Conservation (phyloP, 2,797 vertebrate species). For the Otolemur crassicaudatus region DNA sequence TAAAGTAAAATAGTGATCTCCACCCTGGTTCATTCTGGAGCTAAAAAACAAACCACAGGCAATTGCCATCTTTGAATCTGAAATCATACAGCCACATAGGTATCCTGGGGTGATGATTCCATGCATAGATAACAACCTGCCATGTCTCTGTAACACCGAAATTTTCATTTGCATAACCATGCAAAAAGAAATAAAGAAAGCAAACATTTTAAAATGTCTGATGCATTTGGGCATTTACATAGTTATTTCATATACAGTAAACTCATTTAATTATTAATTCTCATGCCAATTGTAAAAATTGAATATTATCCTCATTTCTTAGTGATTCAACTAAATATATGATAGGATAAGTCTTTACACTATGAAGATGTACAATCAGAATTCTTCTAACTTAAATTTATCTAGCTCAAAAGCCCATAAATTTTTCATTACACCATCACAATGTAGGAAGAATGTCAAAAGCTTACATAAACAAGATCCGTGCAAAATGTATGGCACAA, state of each 20-base stretch:
- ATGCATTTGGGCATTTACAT: neutral
- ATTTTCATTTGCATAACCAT: neutral
- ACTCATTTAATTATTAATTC: neutral
- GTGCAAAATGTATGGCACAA: neutral
- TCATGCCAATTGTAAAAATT: neutral
- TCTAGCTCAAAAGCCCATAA: neutral
- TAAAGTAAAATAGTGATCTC: conserved; percentile 15
- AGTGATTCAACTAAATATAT: neutral
- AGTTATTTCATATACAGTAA: neutral
- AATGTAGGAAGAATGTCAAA: neutral
- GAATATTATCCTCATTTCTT: neutral
- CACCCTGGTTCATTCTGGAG: neutral
- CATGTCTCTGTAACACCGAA: neutral
- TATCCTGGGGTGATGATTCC: neutral
- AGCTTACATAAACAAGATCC: neutral
- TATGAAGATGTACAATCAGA: neutral
- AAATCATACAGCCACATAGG: neutral
- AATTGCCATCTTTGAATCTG: neutral
- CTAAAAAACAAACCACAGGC: neutral
- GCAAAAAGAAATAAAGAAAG: neutral
- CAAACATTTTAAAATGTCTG: neutral
- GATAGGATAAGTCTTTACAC: neutral
- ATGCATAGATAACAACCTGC: neutral
- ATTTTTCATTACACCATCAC: neutral
- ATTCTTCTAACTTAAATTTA: neutral